Evolutionary conservation across 2,888 invertebrate genomes (phyloP), one percentile per base, ranked within the genome.

Genomic region (Camptogramma bilineatum): DNA sequence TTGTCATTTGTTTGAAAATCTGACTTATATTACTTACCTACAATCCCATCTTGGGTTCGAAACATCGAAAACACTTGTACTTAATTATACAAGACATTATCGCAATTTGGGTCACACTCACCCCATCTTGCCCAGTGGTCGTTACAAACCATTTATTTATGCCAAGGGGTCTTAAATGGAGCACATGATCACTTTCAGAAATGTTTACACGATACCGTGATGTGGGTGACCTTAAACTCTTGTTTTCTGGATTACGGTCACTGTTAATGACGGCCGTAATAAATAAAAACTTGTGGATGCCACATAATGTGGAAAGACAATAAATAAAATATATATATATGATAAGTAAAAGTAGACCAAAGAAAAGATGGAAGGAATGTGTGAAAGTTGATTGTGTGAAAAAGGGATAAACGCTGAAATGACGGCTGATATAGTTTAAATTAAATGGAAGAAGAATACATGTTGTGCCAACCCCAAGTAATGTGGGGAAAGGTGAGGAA

Each of bases 61-160:
- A 55, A 50, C 50, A 48, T 47, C 48, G 17, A 55, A 48, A 31
- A 51, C 51, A 42, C 39, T 44, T 51, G 24, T 57, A n/a, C n/a
- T n/a, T n/a, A 39, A 57, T 57, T 48, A 57, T 51, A 18, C 44
- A 57, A 42, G 51, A 44, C 42, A 53, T 16, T 21, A 42, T 21
- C 13, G 21, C 28, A 28, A 54, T 17, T 54, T 46, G 18, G 34
- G 46, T 28, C 10, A 46, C 17, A 13, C 13, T 39, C 34, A 16
- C 44, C 57, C 47, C 48, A 52, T 52, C 58, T 17, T 42, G 44
- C 48, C 64, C 64, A 46, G 47, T 47, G 47, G 48, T 21, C 48
- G 48, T 60, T 53, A 60, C 52, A 34, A 57, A 39, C 50, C 57
- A 58, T 64, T 64, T 58, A 63, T 57, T 63, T 54, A 64, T 54